Base-by-base conservation (phyloP, 2,113 vertebrate species). In the Lycocorax pyrrhopterus region DNA sequence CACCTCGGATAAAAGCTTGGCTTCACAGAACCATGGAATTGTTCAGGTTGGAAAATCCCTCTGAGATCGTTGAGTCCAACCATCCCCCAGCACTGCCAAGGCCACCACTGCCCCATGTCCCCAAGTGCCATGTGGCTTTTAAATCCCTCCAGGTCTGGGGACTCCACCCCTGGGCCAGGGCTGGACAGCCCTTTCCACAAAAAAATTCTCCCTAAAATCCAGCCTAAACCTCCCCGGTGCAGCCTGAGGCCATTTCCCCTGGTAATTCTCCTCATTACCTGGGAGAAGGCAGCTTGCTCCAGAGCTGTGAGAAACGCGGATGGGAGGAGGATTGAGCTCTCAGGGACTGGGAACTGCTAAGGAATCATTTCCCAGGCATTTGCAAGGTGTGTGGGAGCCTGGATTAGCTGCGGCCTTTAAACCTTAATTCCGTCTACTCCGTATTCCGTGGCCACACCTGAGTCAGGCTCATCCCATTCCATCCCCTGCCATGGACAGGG, bases 61-160 rank as follows among this genome's bases (percentile, higher is more conserved):
- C 53, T 18, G 39, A 12, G 23, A 3, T 7, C 4, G 0, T 0
- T 0, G 3, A 23, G 35, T 13, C 32, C 43, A 35, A 7, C n/a
- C 33, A 23, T 26, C 8, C 30, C 53, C 30, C 49, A 71, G n/a
- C 74, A 16, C 0, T 27, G 60, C 71, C 71, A 6, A 27, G 39
- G 68, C 69, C 19, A 41, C 11, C 73, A 1, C 29, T 64, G 72
- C 12, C 20, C 52, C 17, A 0, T 10, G 43, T 27, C 43, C 67
- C 51, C 43, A 32, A 1, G 76, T 64, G 86, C 59, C 43, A 87
- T 74, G 2, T 4, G 44, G 52, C 4, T 37, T 16, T 32, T 0
- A 22, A 29, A 58, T 9, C 33, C 68, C 51, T 25, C 13, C 66
- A 41, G 47, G n/a, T 35, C 6, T 21, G 25, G 49, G 12, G 11